Evolutionary conservation across 1,140 invertebrate species (phyloP).

Genomic region (Tetranychus cinnabarinus): DNA sequence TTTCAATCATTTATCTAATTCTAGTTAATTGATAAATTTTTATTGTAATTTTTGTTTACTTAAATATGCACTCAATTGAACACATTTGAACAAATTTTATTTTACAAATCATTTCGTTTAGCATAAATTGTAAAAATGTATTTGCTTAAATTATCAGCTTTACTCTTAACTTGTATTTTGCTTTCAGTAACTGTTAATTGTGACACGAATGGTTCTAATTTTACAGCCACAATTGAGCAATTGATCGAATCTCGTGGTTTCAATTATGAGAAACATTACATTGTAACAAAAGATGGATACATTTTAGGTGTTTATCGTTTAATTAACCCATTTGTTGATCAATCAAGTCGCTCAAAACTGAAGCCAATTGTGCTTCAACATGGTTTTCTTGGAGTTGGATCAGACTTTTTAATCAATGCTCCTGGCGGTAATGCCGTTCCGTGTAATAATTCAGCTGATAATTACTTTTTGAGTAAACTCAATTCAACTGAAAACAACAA

Average conservation of each 20-base stretch:
- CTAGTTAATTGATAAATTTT: no score
- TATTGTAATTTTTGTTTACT: no score
- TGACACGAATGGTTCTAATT: background rate
- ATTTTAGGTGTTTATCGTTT: slow-evolving; percentile 4
- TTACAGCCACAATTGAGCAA: background rate
- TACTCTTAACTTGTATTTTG: no score
- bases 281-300: slow-evolving; percentile 5
- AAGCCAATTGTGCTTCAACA: slow-evolving; percentile 38
- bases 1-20: no score
- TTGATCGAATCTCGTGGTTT: slow-evolving; percentile 8
- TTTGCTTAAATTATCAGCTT: no score
- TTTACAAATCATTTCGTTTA: no score
- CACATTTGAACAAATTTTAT: no score
- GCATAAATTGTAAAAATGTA: no score
- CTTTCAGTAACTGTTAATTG: no score
- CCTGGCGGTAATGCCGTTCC: background rate
- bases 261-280: slow-evolving; percentile 3
- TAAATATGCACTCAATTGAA: no score
- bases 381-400: slow-evolving; percentile 42
- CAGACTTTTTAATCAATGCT: background rate
- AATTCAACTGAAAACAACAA: background rate
- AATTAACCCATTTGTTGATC: slow-evolving; percentile 1
- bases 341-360: background rate
- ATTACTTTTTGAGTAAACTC: background rate
- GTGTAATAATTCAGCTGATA: no score